phyloP scores from a whole-genome alignment of 2,888 invertebrate species.

The Eurois occulta region DNA sequence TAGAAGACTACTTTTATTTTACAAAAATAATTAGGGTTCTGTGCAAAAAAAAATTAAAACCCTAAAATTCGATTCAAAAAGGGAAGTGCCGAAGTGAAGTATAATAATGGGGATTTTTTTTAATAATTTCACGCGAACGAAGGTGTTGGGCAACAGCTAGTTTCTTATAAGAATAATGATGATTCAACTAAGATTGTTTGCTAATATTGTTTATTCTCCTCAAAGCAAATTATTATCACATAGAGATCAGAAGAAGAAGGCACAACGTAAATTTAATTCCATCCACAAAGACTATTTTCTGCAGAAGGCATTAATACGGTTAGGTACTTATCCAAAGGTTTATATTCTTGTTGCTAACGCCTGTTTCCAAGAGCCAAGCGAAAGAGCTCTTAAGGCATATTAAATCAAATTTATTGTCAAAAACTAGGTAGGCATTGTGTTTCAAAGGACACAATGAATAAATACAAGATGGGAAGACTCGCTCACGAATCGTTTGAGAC shows the following conservation, averaged over 20 bases:
- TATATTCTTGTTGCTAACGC: constrained; percentile 46
- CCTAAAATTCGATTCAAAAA: too few species aligned
- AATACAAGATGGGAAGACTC: constrained; percentile 27
- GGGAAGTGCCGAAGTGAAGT: too few species aligned
- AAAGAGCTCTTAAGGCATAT: constrained; percentile 24
- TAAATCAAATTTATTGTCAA: constrained; percentile 51
- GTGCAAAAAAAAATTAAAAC: too few species aligned
- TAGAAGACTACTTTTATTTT: too few species aligned
- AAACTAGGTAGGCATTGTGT: constrained; percentile 33
- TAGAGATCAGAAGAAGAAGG: constrained; percentile 14
- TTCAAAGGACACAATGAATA: constrained; percentile 23
- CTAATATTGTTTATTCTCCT: constrained; percentile 1
- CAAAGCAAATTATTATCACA: constrained; percentile 33
- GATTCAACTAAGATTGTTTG: neutral
- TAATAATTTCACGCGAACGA: too few species aligned
- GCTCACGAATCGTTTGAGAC: constrained; percentile 8
- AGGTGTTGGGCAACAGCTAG: too few species aligned
- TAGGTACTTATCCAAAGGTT: constrained; percentile 39
- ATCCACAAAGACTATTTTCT: constrained; percentile 32
- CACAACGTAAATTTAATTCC: constrained; percentile 39
- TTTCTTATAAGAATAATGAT: neutral
- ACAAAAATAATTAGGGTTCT: too few species aligned
- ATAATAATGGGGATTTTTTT: too few species aligned
- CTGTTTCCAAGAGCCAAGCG: constrained; percentile 18
- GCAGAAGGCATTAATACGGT: constrained; percentile 38